Evolutionary conservation across 1,140 invertebrate genomes (phyloP).

Genomic region (Drosophila nigromelanica): DNA sequence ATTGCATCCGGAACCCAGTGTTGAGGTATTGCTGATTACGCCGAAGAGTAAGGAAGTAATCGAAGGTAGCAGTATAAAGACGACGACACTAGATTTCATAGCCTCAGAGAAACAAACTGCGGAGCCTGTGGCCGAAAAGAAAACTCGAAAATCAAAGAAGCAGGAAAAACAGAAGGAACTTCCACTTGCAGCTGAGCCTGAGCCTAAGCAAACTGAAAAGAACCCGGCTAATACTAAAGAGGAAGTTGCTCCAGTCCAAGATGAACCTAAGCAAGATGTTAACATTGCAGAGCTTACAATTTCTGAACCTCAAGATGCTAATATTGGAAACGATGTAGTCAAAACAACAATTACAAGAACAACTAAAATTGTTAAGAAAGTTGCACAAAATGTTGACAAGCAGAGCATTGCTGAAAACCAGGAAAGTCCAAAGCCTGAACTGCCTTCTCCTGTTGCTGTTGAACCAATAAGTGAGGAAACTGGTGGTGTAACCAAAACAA

Average conservation of each 20-base stretch:
- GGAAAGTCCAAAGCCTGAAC: constrained; percentile 8
- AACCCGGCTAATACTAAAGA: background rate
- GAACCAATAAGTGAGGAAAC: constrained; percentile 29
- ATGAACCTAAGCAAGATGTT: constrained; percentile 3
- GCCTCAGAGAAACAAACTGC: constrained; percentile 40
- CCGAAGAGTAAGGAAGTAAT: background rate
- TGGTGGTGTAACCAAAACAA: constrained; percentile 77
- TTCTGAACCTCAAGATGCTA: constrained; percentile 25
- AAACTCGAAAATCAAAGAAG: constrained; percentile 17
- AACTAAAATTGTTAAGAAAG: constrained; percentile 77
- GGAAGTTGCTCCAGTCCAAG: constrained; percentile 5
- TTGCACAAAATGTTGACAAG: constrained; percentile 69
- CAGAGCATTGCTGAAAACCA: constrained; percentile 22
- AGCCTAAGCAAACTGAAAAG: background rate
- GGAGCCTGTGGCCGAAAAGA: constrained; percentile 22
- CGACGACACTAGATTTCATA: constrained; percentile 56
- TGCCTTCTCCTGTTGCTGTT: constrained; percentile 8
- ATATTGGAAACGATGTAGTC: constrained; percentile 59
- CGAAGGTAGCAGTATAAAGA: constrained; percentile 24
- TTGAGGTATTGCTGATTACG: constrained; percentile 14
- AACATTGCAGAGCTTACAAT: background rate
- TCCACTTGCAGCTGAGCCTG: background rate
- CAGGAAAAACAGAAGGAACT: constrained; percentile 8
- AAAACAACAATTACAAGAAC: constrained; percentile 79
- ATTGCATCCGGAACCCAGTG: constrained; percentile 13